phyloP scores from a whole-genome alignment of 2,888 invertebrate species.

The Conops quadrifasciatus region DNA sequence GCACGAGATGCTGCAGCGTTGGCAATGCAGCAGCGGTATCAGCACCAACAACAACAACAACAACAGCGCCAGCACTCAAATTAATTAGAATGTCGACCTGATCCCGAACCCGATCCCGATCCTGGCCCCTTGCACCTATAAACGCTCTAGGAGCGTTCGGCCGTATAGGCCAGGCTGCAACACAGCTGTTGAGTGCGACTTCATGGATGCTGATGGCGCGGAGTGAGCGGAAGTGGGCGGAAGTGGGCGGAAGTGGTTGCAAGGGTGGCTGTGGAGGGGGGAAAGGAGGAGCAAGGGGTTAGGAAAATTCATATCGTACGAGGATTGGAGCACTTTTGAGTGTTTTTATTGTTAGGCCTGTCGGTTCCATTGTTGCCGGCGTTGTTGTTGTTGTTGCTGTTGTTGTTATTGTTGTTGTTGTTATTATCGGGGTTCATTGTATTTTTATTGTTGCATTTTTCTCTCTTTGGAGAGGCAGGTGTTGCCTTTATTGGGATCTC shows the following conservation, averaged over 20 bases:
- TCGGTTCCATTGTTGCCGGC: background rate
- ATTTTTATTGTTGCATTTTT: background rate
- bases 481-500: too few species aligned
- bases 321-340: background rate
- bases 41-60: background rate
- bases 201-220: background rate
- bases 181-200: background rate
- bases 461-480: too few species aligned
- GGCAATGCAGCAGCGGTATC: background rate
- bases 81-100: slow-evolving; percentile 19
- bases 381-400: background rate
- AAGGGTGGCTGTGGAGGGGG: background rate
- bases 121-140: background rate
- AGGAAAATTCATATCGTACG: too few species aligned
- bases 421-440: background rate
- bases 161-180: background rate
- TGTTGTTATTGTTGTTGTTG: background rate
- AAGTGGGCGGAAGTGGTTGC: background rate
- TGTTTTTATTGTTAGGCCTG: too few species aligned
- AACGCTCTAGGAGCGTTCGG: background rate
- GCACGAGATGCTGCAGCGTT: too few species aligned
- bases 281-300: too few species aligned
- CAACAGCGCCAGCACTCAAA: slow-evolving; percentile 22
- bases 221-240: background rate
- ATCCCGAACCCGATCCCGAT: background rate